phyloP scores from a whole-genome alignment of 1,140 invertebrate genomes.

The Popillia japonica region DNA sequence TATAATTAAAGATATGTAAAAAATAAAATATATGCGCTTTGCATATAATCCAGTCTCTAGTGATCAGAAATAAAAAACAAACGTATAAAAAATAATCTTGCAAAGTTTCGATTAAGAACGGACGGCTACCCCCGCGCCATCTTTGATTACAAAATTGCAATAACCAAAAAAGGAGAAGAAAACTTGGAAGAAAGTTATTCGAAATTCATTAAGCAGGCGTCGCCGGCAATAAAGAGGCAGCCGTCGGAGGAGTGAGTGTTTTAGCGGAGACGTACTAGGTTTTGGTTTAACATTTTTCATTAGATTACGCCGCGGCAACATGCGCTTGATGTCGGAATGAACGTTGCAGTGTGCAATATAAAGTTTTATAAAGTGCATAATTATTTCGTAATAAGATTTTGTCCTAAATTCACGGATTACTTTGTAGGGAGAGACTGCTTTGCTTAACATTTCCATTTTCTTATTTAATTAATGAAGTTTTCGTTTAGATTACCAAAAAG shows the following conservation, averaged over 20 bases:
- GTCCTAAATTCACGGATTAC: background rate
- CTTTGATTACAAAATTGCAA: conserved; percentile 5
- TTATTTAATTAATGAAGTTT: no score
- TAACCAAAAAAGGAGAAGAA: background rate
- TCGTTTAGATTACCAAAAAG: no score
- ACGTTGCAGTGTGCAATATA: background rate
- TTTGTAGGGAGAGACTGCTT: background rate
- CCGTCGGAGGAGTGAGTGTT: background rate
- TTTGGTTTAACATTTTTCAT: background rate
- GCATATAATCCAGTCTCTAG: no score
- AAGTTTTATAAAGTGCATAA: background rate
- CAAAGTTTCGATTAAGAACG: background rate
- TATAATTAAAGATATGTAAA: no score
- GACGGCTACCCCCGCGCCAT: background rate
- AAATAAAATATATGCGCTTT: no score
- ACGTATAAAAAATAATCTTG: background rate
- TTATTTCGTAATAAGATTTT: background rate
- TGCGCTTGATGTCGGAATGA: background rate
- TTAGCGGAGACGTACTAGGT: no score
- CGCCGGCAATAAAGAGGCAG: background rate
- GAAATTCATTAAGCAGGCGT: conserved; percentile 1
- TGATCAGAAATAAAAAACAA: no score
- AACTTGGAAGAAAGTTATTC: background rate
- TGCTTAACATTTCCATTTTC: no score
- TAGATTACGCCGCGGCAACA: background rate